phyloP scores from a whole-genome alignment of 2,888 invertebrate genomes.

The Chymomyza fuscimana region DNA sequence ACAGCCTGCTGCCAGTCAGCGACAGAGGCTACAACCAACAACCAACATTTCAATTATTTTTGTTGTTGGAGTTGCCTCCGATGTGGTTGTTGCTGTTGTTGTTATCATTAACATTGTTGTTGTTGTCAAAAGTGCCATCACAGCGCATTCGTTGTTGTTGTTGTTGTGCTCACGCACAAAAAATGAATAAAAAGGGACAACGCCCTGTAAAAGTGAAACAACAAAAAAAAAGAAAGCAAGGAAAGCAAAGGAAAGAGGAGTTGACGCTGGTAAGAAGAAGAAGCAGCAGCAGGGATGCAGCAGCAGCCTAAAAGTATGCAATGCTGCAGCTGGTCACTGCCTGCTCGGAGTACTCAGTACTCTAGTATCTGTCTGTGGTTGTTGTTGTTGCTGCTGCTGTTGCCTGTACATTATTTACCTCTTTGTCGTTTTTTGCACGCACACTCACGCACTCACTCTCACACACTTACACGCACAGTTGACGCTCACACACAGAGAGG shows the following conservation, averaged over 20 bases:
- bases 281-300: background rate
- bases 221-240: conserved; percentile 28
- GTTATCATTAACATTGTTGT: conserved; percentile 67
- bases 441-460: conserved; percentile 16
- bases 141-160: conserved; percentile 34
- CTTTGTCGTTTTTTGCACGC: conserved; percentile 62
- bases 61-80: conserved; percentile 10
- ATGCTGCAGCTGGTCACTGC: conserved; percentile 34
- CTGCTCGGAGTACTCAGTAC: conserved; percentile 8
- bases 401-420: conserved; percentile 68
- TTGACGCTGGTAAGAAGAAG: background rate
- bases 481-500: conserved; percentile 13
- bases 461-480: conserved; percentile 17
- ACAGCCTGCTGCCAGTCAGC: background rate
- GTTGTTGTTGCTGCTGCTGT: conserved; percentile 6
- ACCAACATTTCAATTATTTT: conserved; percentile 65
- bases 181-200: conserved; percentile 69
- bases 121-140: conserved; percentile 67
- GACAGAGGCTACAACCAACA: conserved; percentile 23
- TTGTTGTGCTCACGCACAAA: conserved; percentile 60
- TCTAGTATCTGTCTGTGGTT: conserved; percentile 10
- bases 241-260: conserved; percentile 1
- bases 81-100: conserved; percentile 38
- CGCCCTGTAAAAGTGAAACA: conserved; percentile 42
- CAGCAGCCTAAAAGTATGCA: conserved; percentile 65